Conservation (phyloP, 2,888 invertebrate genomes). For the Agrypnus murinus region DNA sequence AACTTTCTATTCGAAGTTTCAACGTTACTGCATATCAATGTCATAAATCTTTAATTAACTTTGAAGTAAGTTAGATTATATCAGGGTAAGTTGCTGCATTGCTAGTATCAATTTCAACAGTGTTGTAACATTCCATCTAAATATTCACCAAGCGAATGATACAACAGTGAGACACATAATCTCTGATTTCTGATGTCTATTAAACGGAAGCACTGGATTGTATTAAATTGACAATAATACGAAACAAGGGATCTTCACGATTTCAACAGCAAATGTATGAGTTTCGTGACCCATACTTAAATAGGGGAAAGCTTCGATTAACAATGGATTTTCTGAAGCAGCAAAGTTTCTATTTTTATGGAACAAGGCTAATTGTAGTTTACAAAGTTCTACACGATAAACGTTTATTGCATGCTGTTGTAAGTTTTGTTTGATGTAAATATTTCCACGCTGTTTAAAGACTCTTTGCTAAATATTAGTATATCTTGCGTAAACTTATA, state of each 20-base stretch:
- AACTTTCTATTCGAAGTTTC: no score
- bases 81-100: constrained; percentile 3
- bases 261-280: neutral
- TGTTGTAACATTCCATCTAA: neutral
- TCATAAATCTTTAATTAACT: constrained; percentile 33
- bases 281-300: constrained; percentile 1
- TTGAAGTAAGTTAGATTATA: constrained; percentile 10
- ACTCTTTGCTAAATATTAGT: constrained; percentile 1
- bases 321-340: constrained; percentile 15
- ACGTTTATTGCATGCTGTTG: constrained; percentile 1
- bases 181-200: constrained; percentile 35
- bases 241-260: constrained; percentile 20
- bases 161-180: constrained; percentile 28
- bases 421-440: neutral
- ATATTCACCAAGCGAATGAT: neutral
- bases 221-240: constrained; percentile 15
- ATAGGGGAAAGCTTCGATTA: neutral
- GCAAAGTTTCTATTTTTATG: no score
- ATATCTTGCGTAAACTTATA: constrained; percentile 1
- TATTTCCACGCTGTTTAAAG: neutral
- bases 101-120: constrained; percentile 12
- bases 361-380: no score
- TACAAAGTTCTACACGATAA: neutral
- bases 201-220: constrained; percentile 35
- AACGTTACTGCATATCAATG: neutral